A percentile compares a stretch with the other conserved stretches of the same genome.
Conservation (phyloP, 2,113 vertebrate genomes). For the Phaethornis superciliosus region DNA sequence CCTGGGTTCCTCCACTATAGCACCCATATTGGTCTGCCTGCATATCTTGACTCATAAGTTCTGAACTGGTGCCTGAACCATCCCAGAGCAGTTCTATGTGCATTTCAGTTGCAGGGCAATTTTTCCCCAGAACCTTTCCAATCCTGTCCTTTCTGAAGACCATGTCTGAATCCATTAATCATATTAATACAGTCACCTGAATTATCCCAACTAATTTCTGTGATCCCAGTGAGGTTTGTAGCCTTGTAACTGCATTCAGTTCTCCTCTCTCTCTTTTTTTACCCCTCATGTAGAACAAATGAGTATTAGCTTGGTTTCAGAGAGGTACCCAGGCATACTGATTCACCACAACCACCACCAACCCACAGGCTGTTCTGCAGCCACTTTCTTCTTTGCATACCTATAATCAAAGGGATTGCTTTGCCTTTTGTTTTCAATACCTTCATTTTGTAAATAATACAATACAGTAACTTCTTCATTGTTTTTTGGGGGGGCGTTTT, state of each 20-base stretch:
- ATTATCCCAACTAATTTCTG: not conserved
- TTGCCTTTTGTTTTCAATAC: not conserved
- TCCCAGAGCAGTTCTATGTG: not conserved
- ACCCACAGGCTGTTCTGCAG: not conserved
- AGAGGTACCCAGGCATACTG: not conserved
- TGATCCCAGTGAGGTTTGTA: not conserved
- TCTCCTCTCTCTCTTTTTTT: not conserved
- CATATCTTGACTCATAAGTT: not conserved
- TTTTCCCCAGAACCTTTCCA: not conserved
- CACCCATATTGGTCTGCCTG: not conserved
- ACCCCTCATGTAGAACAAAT: not conserved
- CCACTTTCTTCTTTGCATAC: not conserved
- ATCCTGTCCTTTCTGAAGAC: not conserved
- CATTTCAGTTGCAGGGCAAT: not conserved
- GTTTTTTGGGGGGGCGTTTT: not conserved
- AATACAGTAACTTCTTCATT: not conserved
- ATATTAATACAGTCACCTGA: not conserved
- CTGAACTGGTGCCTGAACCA: not conserved
- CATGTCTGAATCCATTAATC: not conserved
- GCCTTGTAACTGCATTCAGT: not conserved
- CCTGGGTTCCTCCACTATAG: not conserved
- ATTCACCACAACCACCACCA: not conserved
- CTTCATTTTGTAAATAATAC: not conserved
- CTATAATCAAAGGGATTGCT: not conserved
- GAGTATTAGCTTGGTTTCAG: not conserved